Evolutionary conservation across 2,113 vertebrate species (phyloP).

Genomic region (Periophthalmus modestus): DNA sequence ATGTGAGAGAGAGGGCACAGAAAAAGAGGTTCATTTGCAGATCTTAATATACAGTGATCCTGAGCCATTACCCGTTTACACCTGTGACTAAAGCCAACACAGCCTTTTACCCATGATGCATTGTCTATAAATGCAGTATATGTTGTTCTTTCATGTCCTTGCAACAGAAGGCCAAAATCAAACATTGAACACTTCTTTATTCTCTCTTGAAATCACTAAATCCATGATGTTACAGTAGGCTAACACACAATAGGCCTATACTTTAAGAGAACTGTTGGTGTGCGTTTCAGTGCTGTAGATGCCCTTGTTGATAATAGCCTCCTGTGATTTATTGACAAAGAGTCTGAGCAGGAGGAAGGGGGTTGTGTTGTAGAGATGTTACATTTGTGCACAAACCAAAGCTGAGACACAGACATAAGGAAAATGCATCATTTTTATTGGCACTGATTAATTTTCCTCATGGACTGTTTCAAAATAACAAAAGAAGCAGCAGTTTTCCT

Average conservation of each 20-base stretch:
- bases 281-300: conserved; percentile 13
- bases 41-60: conserved; percentile 46
- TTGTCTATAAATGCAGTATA: neutral
- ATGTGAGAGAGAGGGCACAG: conserved; percentile 7
- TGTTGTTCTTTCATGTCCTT: neutral
- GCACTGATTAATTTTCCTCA: neutral
- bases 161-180: neutral
- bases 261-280: conserved; percentile 9
- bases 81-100: neutral
- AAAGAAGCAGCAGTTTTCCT: conserved; percentile 12
- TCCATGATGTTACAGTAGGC: neutral
- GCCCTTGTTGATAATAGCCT: conserved; percentile 37
- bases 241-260: neutral
- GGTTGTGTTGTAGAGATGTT: neutral
- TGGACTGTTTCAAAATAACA: neutral
- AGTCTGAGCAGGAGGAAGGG: conserved; percentile 18
- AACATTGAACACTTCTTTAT: neutral
- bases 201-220: conserved; percentile 18
- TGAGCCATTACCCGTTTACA: neutral
- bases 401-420: neutral
- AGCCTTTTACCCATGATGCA: neutral
- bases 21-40: conserved; percentile 23
- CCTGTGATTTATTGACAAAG: conserved; percentile 37
- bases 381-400: neutral
- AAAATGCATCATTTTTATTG: neutral